Evolutionary conservation across 2,888 invertebrate species (phyloP).

Genomic region (Aphodius granarius): DNA sequence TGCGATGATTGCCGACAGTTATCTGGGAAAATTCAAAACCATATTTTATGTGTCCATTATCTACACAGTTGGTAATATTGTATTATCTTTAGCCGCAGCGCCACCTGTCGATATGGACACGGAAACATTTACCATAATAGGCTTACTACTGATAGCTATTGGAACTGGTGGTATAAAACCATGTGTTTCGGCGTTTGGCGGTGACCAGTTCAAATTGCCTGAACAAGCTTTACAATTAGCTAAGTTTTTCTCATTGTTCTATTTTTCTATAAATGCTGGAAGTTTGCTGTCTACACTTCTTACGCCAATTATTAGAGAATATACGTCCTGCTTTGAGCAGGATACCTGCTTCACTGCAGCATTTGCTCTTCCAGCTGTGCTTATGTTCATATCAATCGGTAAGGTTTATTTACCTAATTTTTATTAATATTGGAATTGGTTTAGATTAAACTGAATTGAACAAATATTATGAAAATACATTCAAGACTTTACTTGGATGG

Average conservation of each 20-base stretch:
- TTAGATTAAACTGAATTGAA: neutral
- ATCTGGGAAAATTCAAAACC: slow-evolving; percentile 86
- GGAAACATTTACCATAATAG: slow-evolving; percentile 56
- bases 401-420: slow-evolving; percentile 45
- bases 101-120: slow-evolving; percentile 63
- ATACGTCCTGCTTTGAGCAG: slow-evolving; percentile 75
- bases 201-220: slow-evolving; percentile 86
- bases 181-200: slow-evolving; percentile 93
- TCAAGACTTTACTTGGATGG: too few species aligned
- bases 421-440: neutral
- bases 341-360: slow-evolving; percentile 81
- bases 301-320: slow-evolving; percentile 83
- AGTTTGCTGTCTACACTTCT: slow-evolving; percentile 85
- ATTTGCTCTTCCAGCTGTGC: slow-evolving; percentile 84
- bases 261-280: slow-evolving; percentile 91
- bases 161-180: slow-evolving; percentile 97
- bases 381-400: slow-evolving; percentile 84
- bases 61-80: slow-evolving; percentile 78
- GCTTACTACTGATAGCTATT: slow-evolving; percentile 77
- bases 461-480: too few species aligned
- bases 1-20: slow-evolving; percentile 91
- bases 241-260: slow-evolving; percentile 93
- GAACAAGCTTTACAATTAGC: slow-evolving; percentile 78
- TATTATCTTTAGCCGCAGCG: slow-evolving; percentile 72
- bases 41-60: slow-evolving; percentile 88